Evolutionary conservation across 1,140 invertebrate species (phyloP).

Genomic region (Magallana ariakensis): DNA sequence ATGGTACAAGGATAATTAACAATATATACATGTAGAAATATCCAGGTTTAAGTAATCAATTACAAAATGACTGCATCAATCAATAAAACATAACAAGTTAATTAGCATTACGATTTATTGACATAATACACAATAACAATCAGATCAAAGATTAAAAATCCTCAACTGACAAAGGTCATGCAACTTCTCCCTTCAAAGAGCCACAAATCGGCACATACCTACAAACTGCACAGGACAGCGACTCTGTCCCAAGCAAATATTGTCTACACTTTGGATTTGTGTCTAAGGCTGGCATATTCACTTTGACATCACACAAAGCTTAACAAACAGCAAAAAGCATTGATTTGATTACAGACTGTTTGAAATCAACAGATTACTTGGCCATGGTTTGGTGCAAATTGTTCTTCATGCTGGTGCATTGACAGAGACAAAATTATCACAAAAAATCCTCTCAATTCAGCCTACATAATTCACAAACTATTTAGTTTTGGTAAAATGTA

Average conservation of each 20-base stretch:
- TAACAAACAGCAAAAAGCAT: constrained; percentile 37
- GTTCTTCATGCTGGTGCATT: constrained; percentile 9
- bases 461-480: constrained; percentile 23
- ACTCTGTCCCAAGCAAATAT: background rate
- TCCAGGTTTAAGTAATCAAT: no score
- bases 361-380: background rate
- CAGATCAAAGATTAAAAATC: constrained; percentile 39
- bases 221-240: constrained; percentile 2
- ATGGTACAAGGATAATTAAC: no score
- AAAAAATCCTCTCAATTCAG: constrained; percentile 31
- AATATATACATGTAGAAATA: no score
- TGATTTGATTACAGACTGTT: constrained; percentile 25
- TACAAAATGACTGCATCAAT: no score
- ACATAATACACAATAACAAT: constrained; percentile 43
- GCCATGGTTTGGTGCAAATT: constrained; percentile 6
- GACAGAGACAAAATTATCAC: constrained; percentile 6
- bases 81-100: background rate
- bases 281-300: constrained; percentile 17
- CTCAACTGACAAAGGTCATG: constrained; percentile 36
- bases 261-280: constrained; percentile 28
- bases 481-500: constrained; percentile 11
- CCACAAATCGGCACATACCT: constrained; percentile 26
- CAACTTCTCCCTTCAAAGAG: constrained; percentile 19
- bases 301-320: constrained; percentile 27
- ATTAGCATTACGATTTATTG: constrained; percentile 36